Evolutionary conservation across 1,140 invertebrate species (phyloP).

Genomic region (Leptinotarsa undecemlineata): DNA sequence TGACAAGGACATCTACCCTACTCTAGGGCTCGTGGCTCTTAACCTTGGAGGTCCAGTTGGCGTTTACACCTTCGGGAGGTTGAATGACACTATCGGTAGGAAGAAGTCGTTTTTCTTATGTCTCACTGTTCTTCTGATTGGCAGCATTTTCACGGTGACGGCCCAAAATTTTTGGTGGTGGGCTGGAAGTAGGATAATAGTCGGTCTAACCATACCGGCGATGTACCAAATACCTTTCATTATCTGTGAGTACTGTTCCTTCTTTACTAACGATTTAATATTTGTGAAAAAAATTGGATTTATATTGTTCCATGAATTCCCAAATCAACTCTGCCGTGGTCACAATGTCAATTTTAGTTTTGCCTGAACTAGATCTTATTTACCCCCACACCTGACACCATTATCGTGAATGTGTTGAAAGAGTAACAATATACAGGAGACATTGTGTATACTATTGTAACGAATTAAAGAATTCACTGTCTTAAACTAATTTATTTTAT

Average conservation of each 20-base stretch:
- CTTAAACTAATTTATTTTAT: no score
- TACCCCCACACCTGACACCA: no score
- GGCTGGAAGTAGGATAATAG: slow-evolving; percentile 75
- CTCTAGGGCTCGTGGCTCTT: slow-evolving; percentile 77
- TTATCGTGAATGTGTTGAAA: no score
- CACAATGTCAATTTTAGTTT: no score
- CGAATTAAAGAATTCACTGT: no score
- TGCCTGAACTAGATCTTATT: no score
- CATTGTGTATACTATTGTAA: no score
- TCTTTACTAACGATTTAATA: not conserved
- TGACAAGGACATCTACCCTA: slow-evolving; percentile 81
- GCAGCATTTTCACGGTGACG: slow-evolving; percentile 76
- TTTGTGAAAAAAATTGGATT: no score
- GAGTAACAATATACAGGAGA: no score
- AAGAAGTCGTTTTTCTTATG: slow-evolving; percentile 82
- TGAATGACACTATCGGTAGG: slow-evolving; percentile 83
- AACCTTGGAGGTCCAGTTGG: slow-evolving; percentile 84
- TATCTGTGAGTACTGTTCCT: slow-evolving; percentile 73
- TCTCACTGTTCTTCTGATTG: slow-evolving; percentile 73
- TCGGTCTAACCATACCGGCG: slow-evolving; percentile 86
- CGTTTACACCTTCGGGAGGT: slow-evolving; percentile 80
- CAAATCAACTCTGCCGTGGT: not conserved
- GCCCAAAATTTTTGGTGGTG: slow-evolving; percentile 80
- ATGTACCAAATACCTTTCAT: slow-evolving; percentile 96
- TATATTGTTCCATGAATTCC: not conserved